Base-by-base conservation (phyloP, 2,113 vertebrate genomes). In the Fulmarus glacialis region DNA sequence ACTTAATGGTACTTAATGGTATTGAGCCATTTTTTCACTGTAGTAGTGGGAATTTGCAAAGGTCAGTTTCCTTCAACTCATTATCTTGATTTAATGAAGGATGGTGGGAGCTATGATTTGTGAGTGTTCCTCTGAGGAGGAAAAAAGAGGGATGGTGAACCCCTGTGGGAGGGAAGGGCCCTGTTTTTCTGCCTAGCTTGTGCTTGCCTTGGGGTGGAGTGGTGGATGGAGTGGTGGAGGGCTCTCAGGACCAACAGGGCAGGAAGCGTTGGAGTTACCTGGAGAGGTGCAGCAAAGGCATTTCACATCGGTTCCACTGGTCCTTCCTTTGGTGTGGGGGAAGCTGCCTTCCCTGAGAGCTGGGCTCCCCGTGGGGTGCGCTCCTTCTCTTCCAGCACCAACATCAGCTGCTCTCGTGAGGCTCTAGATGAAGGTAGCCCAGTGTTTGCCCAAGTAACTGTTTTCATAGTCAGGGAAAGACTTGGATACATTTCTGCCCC, bases 401-500 rank as follows among this genome's bases (percentile, higher is more conserved):
- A 15, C 32, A 27, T 12, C 47, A 75, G n/a, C 77, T 81, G 36
- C 30, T 63, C 13, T 68, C 0, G 1, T 20, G 40, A 70, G 58
- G 58, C 38, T 45, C 53, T 40, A 48, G 27, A 11, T 50, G 47
- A 72, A 78, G 47, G 13, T 48, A 58, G 18, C 45, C 48, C 15
- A 6, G 15, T 70, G 12, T 67, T 79, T 85, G 58, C 56, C 45
- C 60, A 64, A 29, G 56, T 36, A 47, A 74, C 48, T 70, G 12
- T 87, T 82, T 74, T 72, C 24, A 12, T 58, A 89, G 36, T 32
- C 43, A 77, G 45, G 68, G 48, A 74, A 82, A 56, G 77, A 30
- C 19, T 50, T 0, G 0, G 32, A 45, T 87, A 20, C 0, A 0
- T 81, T 72, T 90, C 32, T 91, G 29, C 23, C 21, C 38, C 27